phyloP scores from a whole-genome alignment of 2,797 vertebrate genomes.

The Uromys caudimaculatus region DNA sequence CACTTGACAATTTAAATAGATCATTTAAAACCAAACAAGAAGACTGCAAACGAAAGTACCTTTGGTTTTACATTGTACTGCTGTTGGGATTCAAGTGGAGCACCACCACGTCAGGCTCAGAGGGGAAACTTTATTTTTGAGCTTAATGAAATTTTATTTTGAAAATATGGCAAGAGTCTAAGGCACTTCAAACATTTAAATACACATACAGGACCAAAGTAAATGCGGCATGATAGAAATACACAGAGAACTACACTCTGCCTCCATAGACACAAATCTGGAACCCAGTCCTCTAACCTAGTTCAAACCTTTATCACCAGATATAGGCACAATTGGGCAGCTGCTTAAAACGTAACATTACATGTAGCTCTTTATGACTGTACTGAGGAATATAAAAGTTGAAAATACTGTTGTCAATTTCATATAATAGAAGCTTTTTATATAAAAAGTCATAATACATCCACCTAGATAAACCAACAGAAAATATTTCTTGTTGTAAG shows the following conservation, averaged over 20 bases:
- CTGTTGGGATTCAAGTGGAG: background rate
- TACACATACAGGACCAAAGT: slow-evolving; percentile 87
- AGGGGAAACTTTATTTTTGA: slow-evolving; percentile 17
- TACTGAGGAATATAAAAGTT: slow-evolving; percentile 91
- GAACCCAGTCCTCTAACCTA: slow-evolving; percentile 84
- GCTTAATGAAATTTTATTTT: slow-evolving; percentile 92
- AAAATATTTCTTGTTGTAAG: slow-evolving; percentile 78
- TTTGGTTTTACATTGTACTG: slow-evolving; percentile 17
- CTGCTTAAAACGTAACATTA: slow-evolving; percentile 92
- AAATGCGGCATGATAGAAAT: slow-evolving; percentile 88
- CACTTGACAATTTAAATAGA: slow-evolving; percentile 35
- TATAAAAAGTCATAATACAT: slow-evolving; percentile 93
- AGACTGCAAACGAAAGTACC: slow-evolving; percentile 32
- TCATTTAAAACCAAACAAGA: slow-evolving; percentile 60
- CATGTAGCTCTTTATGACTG: slow-evolving; percentile 91
- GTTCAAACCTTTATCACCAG: slow-evolving; percentile 82
- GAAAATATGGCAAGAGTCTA: slow-evolving; percentile 94
- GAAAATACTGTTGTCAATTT: slow-evolving; percentile 94
- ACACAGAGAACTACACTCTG: slow-evolving; percentile 84
- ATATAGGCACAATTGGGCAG: slow-evolving; percentile 86
- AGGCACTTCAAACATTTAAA: slow-evolving; percentile 95
- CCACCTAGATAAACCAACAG: slow-evolving; percentile 85
- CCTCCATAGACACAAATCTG: slow-evolving; percentile 82
- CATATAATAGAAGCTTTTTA: slow-evolving; percentile 93
- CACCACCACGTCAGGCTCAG: background rate